These are phyloP conservation scores for Autographa pulchrina DNA, from an alignment of 2,888 invertebrate species.

Conservation along the genomic window DNA sequence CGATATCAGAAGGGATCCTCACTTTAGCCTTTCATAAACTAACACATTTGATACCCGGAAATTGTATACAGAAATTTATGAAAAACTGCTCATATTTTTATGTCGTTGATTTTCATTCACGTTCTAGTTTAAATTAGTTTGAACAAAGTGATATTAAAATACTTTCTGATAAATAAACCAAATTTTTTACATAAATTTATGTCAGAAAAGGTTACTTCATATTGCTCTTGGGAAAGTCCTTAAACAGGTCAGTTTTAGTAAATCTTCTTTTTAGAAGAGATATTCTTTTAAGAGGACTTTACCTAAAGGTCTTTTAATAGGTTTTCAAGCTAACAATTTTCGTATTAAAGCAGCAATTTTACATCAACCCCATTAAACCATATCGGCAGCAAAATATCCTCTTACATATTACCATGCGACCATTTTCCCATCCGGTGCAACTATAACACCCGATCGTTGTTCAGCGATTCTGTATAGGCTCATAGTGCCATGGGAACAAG, in stretches of 20 bases:
- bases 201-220: too few relatives aligned
- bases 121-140: not conserved
- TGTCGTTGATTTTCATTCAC: not conserved
- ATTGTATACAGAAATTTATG: slow-evolving; percentile 25
- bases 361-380: not conserved
- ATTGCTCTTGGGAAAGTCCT: too few relatives aligned
- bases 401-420: slow-evolving; percentile 11
- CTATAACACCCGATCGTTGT: slow-evolving; percentile 36
- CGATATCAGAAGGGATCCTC: slow-evolving; percentile 53
- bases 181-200: too few relatives aligned
- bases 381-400: not conserved
- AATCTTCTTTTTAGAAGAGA: not conserved
- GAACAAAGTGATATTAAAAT: not conserved
- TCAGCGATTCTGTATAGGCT: slow-evolving; percentile 35
- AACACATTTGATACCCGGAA: slow-evolving; percentile 31
- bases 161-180: too few relatives aligned
- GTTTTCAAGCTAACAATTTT: not conserved
- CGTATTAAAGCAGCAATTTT: not conserved
- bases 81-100: slow-evolving; percentile 39
- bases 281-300: not conserved
- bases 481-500: slow-evolving; percentile 36
- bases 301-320: not conserved
- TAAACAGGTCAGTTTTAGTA: not conserved
- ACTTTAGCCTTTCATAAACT: slow-evolving; percentile 37
- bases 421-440: slow-evolving; percentile 20